phyloP scores from a whole-genome alignment of 2,797 vertebrate genomes.

The Spinus olivaceus region DNA sequence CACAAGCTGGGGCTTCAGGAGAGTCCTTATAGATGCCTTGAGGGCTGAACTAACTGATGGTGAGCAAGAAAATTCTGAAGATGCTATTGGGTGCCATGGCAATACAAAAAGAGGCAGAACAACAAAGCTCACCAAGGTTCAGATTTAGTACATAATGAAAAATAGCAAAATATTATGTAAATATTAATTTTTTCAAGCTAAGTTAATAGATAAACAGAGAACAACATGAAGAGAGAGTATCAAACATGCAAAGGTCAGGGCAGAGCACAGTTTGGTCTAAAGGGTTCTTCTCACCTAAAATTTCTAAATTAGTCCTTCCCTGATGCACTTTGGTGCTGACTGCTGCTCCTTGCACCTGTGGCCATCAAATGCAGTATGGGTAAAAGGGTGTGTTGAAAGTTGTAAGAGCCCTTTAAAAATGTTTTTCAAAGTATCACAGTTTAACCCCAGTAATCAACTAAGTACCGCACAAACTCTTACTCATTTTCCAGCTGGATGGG shows the following conservation, averaged over 20 bases:
- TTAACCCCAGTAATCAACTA: not conserved
- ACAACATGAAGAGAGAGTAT: not conserved
- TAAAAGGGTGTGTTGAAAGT: not conserved
- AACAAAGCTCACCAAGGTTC: not conserved
- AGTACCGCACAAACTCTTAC: fast-evolving
- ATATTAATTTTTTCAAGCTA: not conserved
- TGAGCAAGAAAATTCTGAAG: not conserved
- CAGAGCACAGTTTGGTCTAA: not conserved
- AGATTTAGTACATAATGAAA: not conserved
- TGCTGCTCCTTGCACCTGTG: not conserved
- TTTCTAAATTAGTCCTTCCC: not conserved
- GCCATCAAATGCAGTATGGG: not conserved
- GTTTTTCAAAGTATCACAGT: not conserved
- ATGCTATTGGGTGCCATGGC: fast-evolving
- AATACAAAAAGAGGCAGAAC: not conserved
- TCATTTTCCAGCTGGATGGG: not conserved
- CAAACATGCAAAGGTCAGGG: not conserved
- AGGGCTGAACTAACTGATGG: not conserved
- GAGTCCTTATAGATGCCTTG: fast-evolving
- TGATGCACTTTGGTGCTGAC: not conserved
- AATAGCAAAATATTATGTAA: not conserved
- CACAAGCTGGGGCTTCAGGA: not conserved
- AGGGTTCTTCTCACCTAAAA: not conserved
- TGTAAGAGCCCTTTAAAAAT: not conserved
- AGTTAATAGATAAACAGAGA: not conserved